These are phyloP conservation scores for Aplysia californica DNA, from an alignment of 1,140 invertebrate genomes.

Conservation along the genomic window DNA sequence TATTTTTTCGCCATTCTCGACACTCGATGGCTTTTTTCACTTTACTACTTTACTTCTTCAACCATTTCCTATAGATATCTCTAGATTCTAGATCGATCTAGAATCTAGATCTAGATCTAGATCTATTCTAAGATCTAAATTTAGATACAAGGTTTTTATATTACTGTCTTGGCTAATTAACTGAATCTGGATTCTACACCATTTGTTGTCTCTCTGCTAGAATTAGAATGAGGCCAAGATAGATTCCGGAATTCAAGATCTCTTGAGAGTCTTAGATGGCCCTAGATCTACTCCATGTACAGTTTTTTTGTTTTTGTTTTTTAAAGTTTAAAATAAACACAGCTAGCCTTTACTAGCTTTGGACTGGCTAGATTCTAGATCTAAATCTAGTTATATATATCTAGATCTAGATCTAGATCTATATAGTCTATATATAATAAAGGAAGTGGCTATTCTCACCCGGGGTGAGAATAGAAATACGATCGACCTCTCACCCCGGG, in stretches of 20 bases:
- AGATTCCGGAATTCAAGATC: neutral
- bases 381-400: too few species aligned
- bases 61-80: neutral
- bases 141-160: neutral
- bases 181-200: neutral
- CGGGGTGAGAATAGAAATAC: too few species aligned
- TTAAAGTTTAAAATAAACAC: too few species aligned
- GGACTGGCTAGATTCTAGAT: too few species aligned
- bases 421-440: too few species aligned
- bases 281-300: neutral
- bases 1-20: too few species aligned
- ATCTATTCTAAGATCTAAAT: neutral
- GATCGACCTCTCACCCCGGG: too few species aligned
- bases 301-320: too few species aligned
- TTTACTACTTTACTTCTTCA: neutral
- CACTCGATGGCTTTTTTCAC: too few species aligned
- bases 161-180: neutral
- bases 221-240: neutral
- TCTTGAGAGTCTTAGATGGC: neutral
- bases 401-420: too few species aligned
- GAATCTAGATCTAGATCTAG: conserved; percentile 1
- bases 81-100: conserved; percentile 4
- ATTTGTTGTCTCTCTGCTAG: neutral
- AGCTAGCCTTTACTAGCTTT: too few species aligned
- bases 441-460: too few species aligned